Percentiles rank a stretch among this genome's conserved stretches.
Evolutionary conservation across 2,113 vertebrate species (phyloP).

Genomic region (Mormyrus lacerda): DNA sequence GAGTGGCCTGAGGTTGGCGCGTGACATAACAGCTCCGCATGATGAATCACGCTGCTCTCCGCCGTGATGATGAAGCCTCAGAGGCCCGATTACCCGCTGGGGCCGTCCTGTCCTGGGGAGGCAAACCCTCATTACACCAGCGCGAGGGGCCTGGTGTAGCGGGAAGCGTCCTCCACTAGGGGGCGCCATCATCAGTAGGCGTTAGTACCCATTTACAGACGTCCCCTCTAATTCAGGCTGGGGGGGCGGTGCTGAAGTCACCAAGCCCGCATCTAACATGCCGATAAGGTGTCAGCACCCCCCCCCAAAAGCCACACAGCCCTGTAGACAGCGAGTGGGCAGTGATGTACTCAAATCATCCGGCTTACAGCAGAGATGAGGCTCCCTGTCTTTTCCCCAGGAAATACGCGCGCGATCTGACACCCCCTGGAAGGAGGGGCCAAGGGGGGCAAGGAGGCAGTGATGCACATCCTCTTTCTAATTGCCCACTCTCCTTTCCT

Average conservation of each 20-base stretch:
- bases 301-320: neutral
- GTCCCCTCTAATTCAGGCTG: neutral
- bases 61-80: neutral
- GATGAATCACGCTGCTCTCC: neutral
- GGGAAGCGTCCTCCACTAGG: neutral
- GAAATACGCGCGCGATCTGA: neutral
- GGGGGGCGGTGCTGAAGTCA: too few species aligned
- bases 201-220: neutral
- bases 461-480: neutral
- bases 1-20: neutral
- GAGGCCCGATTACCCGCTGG: neutral
- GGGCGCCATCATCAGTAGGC: neutral
- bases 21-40: neutral
- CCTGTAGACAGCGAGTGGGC: neutral
- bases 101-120: neutral
- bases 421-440: neutral
- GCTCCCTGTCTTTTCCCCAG: neutral
- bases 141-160: neutral
- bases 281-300: neutral
- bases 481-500: neutral
- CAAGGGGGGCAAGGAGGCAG: neutral
- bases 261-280: neutral
- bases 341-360: slow-evolving; percentile 14
- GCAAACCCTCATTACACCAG: neutral
- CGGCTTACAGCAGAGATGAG: neutral